Conservation (phyloP, 2,797 vertebrate species). For the Semaprochilodus insignis region DNA sequence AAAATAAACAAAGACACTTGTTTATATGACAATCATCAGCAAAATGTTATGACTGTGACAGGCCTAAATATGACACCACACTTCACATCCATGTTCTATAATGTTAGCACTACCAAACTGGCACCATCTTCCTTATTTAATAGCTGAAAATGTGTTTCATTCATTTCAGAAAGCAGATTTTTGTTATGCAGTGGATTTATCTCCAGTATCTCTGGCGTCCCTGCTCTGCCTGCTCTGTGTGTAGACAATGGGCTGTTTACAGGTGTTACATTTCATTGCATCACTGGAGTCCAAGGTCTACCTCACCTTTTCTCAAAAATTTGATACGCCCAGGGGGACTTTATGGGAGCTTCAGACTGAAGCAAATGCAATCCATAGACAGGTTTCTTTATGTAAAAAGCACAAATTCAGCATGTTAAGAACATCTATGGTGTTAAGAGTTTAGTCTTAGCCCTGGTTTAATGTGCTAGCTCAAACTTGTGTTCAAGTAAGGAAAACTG, state of each 20-base stretch:
- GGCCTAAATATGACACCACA: too few species aligned
- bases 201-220: not conserved
- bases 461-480: too few species aligned
- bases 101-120: not conserved
- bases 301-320: not conserved
- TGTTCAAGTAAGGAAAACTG: too few species aligned
- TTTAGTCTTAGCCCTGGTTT: too few species aligned
- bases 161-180: not conserved
- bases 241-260: not conserved
- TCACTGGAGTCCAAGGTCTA: conserved; percentile 7
- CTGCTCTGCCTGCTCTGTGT: not conserved
- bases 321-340: conserved; percentile 6
- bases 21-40: too few species aligned
- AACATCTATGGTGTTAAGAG: too few species aligned
- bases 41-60: too few species aligned
- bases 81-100: not conserved
- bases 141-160: not conserved
- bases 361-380: not conserved
- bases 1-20: too few species aligned
- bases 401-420: not conserved
- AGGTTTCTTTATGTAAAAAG: not conserved
- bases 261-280: conserved; percentile 23
- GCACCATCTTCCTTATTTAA: not conserved
- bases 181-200: not conserved
- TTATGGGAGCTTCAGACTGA: not conserved